Evolutionary conservation across 1,140 invertebrate species (phyloP).

Genomic region (Alviniconcha marisindica): DNA sequence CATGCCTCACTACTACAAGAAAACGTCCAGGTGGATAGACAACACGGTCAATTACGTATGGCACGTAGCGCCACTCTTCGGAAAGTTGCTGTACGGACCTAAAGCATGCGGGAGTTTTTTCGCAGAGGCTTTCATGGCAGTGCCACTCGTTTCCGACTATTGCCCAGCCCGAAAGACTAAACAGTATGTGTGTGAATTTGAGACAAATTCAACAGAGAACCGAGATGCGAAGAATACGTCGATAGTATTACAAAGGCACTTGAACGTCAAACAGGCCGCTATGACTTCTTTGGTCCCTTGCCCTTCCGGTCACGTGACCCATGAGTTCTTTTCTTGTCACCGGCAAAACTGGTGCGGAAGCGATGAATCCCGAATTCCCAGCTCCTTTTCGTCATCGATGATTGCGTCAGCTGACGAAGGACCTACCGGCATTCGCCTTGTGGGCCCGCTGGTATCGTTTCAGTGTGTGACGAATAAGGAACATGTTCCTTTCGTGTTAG

Average conservation of each 20-base stretch:
- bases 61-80: too few relatives aligned
- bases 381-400: background rate
- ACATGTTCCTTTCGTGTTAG: background rate
- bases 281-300: background rate
- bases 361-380: too few relatives aligned
- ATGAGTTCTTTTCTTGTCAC: background rate
- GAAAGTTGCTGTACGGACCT: background rate
- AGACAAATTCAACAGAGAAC: too few relatives aligned
- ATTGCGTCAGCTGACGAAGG: background rate
- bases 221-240: too few relatives aligned
- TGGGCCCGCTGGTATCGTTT: background rate
- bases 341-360: background rate
- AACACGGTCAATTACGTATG: background rate
- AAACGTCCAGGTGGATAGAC: background rate
- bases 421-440: too few relatives aligned
- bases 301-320: constrained; percentile 2
- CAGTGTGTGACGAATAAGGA: background rate
- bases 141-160: too few relatives aligned
- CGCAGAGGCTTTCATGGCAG: too few relatives aligned
- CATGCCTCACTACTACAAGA: background rate
- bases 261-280: too few relatives aligned
- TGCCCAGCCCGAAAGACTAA: background rate
- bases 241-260: too few relatives aligned
- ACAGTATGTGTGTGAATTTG: background rate
- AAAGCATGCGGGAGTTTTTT: too few relatives aligned